These are phyloP conservation scores for Trichogramma pretiosum DNA, from an alignment of 1,140 invertebrate genomes.

Conservation along the genomic window DNA sequence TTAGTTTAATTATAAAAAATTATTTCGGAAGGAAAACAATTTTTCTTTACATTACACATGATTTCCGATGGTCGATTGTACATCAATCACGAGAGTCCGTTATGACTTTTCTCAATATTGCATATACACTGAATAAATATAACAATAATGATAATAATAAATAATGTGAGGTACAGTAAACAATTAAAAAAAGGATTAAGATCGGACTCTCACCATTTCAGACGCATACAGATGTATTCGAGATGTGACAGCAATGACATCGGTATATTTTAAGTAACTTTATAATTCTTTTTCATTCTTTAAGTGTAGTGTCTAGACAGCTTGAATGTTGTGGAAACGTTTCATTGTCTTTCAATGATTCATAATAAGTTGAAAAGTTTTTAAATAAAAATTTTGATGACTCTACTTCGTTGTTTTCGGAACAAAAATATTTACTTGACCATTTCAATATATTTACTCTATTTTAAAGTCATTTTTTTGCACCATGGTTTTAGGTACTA, in stretches of 20 bases:
- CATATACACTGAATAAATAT: too few relatives aligned
- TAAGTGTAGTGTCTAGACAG: conserved; percentile 18
- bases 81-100: too few relatives aligned
- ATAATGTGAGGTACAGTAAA: too few relatives aligned
- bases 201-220: conserved; percentile 46
- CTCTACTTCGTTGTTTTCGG: not conserved
- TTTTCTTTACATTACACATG: too few relatives aligned
- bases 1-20: too few relatives aligned
- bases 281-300: too few relatives aligned
- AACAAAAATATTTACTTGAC: not conserved
- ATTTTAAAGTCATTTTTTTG: not conserved
- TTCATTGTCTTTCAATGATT: conserved; percentile 14
- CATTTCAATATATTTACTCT: not conserved
- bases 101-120: too few relatives aligned
- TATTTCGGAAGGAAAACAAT: too few relatives aligned
- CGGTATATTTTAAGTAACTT: conserved; percentile 32
- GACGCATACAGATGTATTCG: conserved; percentile 44
- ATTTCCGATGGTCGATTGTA: too few relatives aligned
- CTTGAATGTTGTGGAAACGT: not conserved
- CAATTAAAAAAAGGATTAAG: conserved; percentile 38
- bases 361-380: conserved; percentile 1
- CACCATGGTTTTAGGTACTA: too few relatives aligned
- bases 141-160: too few relatives aligned
- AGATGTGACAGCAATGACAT: conserved; percentile 46
- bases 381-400: not conserved